These are phyloP conservation scores for Musca domestica DNA, from an alignment of 1,140 invertebrate genomes.

Conservation along the genomic window DNA sequence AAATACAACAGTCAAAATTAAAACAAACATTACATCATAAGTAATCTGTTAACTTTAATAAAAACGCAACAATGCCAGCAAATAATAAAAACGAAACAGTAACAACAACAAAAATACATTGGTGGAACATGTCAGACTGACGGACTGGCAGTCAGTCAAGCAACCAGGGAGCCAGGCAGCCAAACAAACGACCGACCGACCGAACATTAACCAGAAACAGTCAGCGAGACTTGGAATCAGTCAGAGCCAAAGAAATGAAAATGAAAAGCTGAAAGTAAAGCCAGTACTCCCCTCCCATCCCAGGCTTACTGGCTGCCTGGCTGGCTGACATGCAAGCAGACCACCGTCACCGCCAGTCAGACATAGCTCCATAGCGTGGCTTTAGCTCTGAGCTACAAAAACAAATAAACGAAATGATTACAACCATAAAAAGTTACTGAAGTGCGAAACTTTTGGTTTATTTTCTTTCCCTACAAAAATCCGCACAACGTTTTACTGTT, in stretches of 20 bases:
- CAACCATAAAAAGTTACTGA: background rate
- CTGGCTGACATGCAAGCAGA: too few relatives aligned
- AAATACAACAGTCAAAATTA: background rate
- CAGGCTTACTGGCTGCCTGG: too few relatives aligned
- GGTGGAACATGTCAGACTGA: background rate
- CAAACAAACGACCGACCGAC: background rate
- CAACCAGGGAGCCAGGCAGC: background rate
- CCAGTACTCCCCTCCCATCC: too few relatives aligned
- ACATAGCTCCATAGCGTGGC: too few relatives aligned
- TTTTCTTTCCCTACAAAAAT: background rate
- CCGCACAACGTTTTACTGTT: too few relatives aligned
- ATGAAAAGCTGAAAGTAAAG: background rate
- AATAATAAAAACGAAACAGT: background rate
- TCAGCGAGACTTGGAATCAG: background rate
- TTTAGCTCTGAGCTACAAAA: background rate
- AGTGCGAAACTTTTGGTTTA: conserved; percentile 2
- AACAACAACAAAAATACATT: background rate
- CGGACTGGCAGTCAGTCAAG: background rate
- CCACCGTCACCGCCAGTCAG: too few relatives aligned
- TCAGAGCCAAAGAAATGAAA: background rate
- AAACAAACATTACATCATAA: conserved; percentile 5
- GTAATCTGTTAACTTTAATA: conserved; percentile 9
- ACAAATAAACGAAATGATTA: background rate
- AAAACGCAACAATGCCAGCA: background rate
- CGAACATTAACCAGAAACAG: background rate